Percentiles rank a stretch among this genome's conserved stretches.
These are phyloP conservation scores for Ichneumoninae sp. DNA, from an alignment of 2,888 invertebrate genomes.

Conservation along the genomic window DNA sequence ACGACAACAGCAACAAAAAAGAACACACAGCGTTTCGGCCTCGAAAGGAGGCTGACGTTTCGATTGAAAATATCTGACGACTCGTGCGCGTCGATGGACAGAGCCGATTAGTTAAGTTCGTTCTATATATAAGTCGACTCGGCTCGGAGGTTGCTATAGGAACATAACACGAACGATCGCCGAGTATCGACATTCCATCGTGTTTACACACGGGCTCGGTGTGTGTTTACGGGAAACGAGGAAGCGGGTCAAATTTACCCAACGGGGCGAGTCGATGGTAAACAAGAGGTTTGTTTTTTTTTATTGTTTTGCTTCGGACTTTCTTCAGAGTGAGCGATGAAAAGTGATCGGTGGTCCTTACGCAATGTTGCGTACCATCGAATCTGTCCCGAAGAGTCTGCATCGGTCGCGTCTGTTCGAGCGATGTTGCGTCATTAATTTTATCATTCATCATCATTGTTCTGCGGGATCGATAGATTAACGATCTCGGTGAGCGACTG, in stretches of 20 bases:
- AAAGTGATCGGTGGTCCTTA: neutral
- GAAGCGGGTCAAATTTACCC: conserved; percentile 9
- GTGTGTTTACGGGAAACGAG: conserved; percentile 24
- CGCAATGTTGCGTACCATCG: too few species aligned
- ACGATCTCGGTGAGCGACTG: neutral
- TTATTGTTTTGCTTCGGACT: neutral
- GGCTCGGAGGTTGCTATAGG: conserved; percentile 64
- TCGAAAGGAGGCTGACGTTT: conserved; percentile 11
- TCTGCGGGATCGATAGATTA: neutral
- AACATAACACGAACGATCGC: conserved; percentile 64
- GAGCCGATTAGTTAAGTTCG: conserved; percentile 24
- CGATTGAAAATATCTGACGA: conserved; percentile 34
- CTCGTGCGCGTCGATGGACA: conserved; percentile 12
- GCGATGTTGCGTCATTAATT: neutral
- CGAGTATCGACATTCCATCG: conserved; percentile 50
- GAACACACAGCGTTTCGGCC: conserved; percentile 30
- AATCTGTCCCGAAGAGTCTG: too few species aligned
- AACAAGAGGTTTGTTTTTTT: neutral
- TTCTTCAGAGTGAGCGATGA: neutral
- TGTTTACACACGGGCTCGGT: conserved; percentile 8
- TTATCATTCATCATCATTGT: neutral
- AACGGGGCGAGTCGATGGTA: neutral
- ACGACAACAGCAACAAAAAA: neutral
- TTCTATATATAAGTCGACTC: conserved; percentile 58
- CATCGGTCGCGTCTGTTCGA: too few species aligned